phyloP scores from a whole-genome alignment of 2,797 vertebrate genomes.

The Valencia hispanica region DNA sequence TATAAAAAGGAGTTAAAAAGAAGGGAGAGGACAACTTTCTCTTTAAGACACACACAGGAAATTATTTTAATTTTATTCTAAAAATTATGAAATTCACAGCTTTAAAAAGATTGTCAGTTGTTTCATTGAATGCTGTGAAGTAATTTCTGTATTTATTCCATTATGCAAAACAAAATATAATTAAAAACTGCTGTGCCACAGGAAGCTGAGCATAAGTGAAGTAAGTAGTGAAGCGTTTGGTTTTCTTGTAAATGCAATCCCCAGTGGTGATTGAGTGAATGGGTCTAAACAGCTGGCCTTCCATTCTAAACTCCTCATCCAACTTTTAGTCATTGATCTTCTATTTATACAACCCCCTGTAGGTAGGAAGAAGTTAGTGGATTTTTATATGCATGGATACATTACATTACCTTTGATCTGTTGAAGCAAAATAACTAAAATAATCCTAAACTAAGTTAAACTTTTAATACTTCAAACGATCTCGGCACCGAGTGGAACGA shows the following conservation, averaged over 20 bases:
- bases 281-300: background rate
- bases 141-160: background rate
- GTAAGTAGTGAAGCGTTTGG: background rate
- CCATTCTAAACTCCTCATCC: background rate
- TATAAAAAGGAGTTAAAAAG: background rate
- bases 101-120: background rate
- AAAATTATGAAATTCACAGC: background rate
- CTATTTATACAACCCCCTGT: background rate
- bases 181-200: background rate
- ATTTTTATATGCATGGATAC: background rate
- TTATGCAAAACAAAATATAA: background rate
- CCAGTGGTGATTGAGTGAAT: background rate
- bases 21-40: background rate
- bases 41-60: background rate
- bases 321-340: background rate
- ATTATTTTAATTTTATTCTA: background rate
- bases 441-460: background rate
- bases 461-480: background rate
- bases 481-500: slow-evolving; percentile 13
- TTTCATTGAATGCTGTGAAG: background rate
- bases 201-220: background rate
- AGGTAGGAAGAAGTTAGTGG: background rate
- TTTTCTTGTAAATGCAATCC: background rate
- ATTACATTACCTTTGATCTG: background rate
- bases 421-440: background rate